Percentiles rank a stretch among this genome's conserved stretches.
Conservation (phyloP, 2,113 vertebrate species). For the Gymnorhina tibicen region DNA sequence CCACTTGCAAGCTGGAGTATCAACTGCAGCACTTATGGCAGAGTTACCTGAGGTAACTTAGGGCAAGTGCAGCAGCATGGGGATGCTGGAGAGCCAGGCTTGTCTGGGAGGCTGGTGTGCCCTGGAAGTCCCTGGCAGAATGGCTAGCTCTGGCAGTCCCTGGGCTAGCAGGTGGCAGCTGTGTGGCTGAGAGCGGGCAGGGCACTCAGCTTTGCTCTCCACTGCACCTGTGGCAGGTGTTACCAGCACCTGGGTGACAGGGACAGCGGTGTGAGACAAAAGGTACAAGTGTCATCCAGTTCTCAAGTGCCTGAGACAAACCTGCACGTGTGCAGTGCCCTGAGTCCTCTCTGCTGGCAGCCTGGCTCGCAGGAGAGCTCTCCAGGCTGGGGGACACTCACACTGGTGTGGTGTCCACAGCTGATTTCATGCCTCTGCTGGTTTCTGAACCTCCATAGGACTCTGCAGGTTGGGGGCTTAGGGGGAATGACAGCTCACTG, state of each 20-base stretch:
- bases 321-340: fast-evolving
- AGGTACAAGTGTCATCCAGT: not conserved
- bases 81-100: not conserved
- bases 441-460: not conserved
- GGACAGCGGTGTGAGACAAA: not conserved
- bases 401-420: no score
- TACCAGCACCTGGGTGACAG: not conserved
- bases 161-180: not conserved
- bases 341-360: not conserved
- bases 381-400: not conserved
- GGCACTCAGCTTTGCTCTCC: not conserved
- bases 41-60: not conserved
- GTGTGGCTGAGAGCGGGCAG: not conserved
- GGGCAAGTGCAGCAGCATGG: fast-evolving
- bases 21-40: not conserved
- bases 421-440: not conserved
- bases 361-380: not conserved
- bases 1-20: not conserved
- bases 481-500: not conserved
- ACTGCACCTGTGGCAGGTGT: not conserved
- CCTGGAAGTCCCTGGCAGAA: not conserved
- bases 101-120: not conserved
- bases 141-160: not conserved
- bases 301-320: not conserved
- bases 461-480: not conserved